These are phyloP conservation scores for Percopsis omiscomaycus DNA, from an alignment of 2,797 vertebrate genomes.

Conservation along the genomic window DNA sequence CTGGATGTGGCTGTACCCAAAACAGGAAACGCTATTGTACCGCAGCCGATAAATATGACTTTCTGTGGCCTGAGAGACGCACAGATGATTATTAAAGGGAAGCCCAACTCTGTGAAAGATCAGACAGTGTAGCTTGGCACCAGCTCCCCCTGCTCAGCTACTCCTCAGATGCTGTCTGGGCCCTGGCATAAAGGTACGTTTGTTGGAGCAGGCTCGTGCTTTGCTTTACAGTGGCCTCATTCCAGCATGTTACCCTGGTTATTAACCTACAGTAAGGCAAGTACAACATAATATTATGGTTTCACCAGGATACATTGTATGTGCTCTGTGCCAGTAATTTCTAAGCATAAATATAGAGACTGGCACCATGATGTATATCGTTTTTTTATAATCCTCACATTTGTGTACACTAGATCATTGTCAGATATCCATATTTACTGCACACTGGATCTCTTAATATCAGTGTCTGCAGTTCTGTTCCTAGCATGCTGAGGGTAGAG, in stretches of 20 bases:
- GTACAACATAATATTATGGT: slow-evolving; percentile 18
- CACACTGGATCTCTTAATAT: background rate
- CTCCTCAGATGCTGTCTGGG: slow-evolving; percentile 52
- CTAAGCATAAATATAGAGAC: background rate
- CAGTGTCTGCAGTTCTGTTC: too few relatives aligned
- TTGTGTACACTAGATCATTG: background rate
- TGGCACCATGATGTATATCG: background rate
- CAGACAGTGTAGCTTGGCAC: slow-evolving; percentile 60
- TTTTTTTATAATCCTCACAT: too few relatives aligned
- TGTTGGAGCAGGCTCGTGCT: slow-evolving; percentile 52
- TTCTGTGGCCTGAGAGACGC: slow-evolving; percentile 67
- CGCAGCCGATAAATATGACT: slow-evolving; percentile 72
- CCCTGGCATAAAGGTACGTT: slow-evolving; percentile 56
- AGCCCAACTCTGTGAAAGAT: slow-evolving; percentile 73
- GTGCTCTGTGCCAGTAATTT: background rate
- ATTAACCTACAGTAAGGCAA: slow-evolving; percentile 22
- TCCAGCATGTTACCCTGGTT: slow-evolving; percentile 10
- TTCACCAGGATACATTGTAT: background rate
- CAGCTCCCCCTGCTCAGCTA: background rate
- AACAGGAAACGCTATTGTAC: slow-evolving; percentile 76
- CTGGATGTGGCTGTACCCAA: slow-evolving; percentile 74
- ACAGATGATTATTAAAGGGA: slow-evolving; percentile 70
- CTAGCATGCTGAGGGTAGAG: background rate
- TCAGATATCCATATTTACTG: background rate
- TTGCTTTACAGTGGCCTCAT: slow-evolving; percentile 32